Evolutionary conservation across 2,113 vertebrate genomes (phyloP).

Genomic region (Tautogolabrus adspersus): DNA sequence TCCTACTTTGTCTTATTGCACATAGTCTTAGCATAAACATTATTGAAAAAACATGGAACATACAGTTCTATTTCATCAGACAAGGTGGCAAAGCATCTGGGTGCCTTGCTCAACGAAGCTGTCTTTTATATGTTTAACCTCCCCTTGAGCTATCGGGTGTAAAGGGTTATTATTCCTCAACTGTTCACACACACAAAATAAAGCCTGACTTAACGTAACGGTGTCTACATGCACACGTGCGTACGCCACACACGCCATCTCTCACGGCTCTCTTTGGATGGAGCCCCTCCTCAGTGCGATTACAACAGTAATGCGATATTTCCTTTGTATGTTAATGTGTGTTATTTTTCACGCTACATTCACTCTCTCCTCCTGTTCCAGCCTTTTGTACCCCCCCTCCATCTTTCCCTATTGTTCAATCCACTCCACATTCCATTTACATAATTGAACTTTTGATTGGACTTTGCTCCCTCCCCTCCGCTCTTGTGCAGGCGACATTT

Average conservation of each 20-base stretch:
- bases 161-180: slow-evolving; percentile 15
- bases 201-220: slow-evolving; percentile 43
- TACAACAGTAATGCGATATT: slow-evolving; percentile 78
- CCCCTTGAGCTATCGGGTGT: slow-evolving; percentile 17
- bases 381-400: slow-evolving; percentile 60
- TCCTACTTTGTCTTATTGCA: slow-evolving; percentile 21
- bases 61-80: background rate
- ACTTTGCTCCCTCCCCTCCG: slow-evolving; percentile 64
- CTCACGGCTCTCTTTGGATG: slow-evolving; percentile 47
- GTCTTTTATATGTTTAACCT: background rate
- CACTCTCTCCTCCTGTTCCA: slow-evolving; percentile 66
- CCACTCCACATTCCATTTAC: slow-evolving; percentile 82
- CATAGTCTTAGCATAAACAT: background rate
- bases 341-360: slow-evolving; percentile 81
- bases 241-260: slow-evolving; percentile 43
- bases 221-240: slow-evolving; percentile 46
- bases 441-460: slow-evolving; percentile 87
- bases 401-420: slow-evolving; percentile 74
- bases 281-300: slow-evolving; percentile 56
- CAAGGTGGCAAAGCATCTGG: background rate
- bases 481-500: slow-evolving; percentile 61
- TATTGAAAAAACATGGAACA: background rate
- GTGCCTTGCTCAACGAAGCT: slow-evolving; percentile 8
- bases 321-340: slow-evolving; percentile 83
- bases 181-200: slow-evolving; percentile 42